Base-by-base conservation (phyloP, 2,113 vertebrate species). In the Coreoperca whiteheadi region DNA sequence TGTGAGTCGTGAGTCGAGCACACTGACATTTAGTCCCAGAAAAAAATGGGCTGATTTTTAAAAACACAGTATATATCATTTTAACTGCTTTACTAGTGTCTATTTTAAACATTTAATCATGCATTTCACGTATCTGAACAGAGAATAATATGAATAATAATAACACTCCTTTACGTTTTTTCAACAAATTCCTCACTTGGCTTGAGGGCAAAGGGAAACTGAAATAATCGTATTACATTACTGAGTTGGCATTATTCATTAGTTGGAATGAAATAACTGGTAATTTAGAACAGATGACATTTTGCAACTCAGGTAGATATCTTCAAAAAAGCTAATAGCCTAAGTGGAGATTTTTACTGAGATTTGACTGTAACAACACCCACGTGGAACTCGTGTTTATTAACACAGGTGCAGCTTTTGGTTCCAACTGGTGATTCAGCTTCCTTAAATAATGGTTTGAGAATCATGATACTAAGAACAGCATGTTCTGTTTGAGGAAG, bases 371-470 rank as follows among this genome's bases (percentile, higher is more conserved):
- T 14, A 41, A 50, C 2, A 21, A 46, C 72, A 53, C 12, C 43
- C n/a, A 57, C 9, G 2, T 18, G 46, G 30, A 59, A 2, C 30
- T 25, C 63, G 50, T 67, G 23, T 84, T 63, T 82, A 53, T 84
- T 75, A 72, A 41, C 59, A 66, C 72, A 80, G 59, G 60, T 77
- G 50, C 43, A 60, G 20, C 5, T 84, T 65, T 65, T 65, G 46
- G 50, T 32, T 75, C 46, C 63, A 69, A 7, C 43, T 0, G 4
- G 28, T 76, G 81, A 86, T 34, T 75, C 78, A 76, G 53, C 61
- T 25, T 79, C 21, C 8, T 76, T 2, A 50, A 34, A 77, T 53
- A 43, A 72, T 6, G 21, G 14, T 9, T 30, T 15, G 10, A 28
- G 65, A 63, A 66, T 73, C 43, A 46, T 54, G 63, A 74, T 20